Conservation (phyloP, 2,888 invertebrate genomes). For the Leptinotarsa haldemani region DNA sequence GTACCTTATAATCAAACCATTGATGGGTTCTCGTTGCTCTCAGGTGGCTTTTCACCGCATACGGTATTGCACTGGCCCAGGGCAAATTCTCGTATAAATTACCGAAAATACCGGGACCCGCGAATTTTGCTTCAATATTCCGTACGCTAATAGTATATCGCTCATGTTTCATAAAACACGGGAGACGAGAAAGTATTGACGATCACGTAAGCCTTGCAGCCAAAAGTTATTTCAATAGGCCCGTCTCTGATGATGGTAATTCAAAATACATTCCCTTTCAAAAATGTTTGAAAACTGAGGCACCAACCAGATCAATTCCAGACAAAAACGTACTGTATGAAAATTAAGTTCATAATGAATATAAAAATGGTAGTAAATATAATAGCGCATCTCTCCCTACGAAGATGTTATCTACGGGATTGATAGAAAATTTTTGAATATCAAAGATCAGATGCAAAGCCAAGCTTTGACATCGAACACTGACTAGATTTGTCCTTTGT, state of each 20-base stretch:
- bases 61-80: constrained; percentile 48
- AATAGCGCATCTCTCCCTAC: too few relatives aligned
- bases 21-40: constrained; percentile 26
- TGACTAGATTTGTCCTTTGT: too few relatives aligned
- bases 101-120: constrained; percentile 44
- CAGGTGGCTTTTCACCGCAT: constrained; percentile 23
- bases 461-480: too few relatives aligned
- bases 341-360: too few relatives aligned
- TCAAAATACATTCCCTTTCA: neutral
- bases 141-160: constrained; percentile 45
- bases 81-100: constrained; percentile 47
- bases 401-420: too few relatives aligned
- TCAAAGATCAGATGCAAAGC: too few relatives aligned
- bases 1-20: constrained; percentile 36
- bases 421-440: too few relatives aligned
- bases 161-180: constrained; percentile 40
- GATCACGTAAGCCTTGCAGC: constrained; percentile 48
- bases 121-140: constrained; percentile 38
- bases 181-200: constrained; percentile 40
- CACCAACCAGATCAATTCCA: too few relatives aligned
- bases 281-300: too few relatives aligned
- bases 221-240: constrained; percentile 26
- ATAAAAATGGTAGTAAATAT: too few relatives aligned
- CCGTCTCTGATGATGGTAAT: neutral
- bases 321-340: too few relatives aligned